Evolutionary conservation across 2,113 vertebrate genomes (phyloP).

Genomic region (Sphyrna mokarran): DNA sequence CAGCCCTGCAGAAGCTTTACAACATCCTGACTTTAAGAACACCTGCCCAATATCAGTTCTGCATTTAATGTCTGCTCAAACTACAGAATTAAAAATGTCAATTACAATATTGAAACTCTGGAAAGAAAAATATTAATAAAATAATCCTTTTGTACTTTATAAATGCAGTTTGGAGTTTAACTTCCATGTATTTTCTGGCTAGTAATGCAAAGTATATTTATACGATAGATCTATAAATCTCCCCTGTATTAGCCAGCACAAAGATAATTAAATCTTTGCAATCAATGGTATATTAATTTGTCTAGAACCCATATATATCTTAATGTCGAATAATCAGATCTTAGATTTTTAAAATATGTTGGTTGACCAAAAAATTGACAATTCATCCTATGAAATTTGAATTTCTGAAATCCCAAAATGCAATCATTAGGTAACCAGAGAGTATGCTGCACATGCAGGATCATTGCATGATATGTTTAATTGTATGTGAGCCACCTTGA

Average conservation of each 20-base stretch:
- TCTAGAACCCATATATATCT: neutral
- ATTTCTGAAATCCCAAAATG: neutral
- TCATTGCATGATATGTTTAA: neutral
- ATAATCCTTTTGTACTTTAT: neutral
- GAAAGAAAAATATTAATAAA: conserved; percentile 9
- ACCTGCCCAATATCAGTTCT: neutral
- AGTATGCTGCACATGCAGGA: neutral
- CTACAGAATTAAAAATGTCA: neutral
- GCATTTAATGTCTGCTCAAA: neutral
- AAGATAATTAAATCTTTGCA: neutral
- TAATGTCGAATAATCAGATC: neutral
- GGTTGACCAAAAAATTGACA: neutral
- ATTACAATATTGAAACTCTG: neutral
- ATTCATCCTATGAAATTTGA: neutral
- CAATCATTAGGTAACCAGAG: neutral
- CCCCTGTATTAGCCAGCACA: neutral
- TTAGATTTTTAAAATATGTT: neutral
- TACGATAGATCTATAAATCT: neutral
- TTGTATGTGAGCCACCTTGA: neutral
- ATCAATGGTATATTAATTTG: neutral
- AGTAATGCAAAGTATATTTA: neutral
- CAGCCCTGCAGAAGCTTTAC: neutral
- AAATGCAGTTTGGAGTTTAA: conserved; percentile 8
- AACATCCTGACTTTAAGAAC: neutral
- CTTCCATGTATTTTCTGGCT: neutral